These are phyloP conservation scores for Schizaphis graminum DNA, from an alignment of 2,888 invertebrate genomes.

Conservation along the genomic window DNA sequence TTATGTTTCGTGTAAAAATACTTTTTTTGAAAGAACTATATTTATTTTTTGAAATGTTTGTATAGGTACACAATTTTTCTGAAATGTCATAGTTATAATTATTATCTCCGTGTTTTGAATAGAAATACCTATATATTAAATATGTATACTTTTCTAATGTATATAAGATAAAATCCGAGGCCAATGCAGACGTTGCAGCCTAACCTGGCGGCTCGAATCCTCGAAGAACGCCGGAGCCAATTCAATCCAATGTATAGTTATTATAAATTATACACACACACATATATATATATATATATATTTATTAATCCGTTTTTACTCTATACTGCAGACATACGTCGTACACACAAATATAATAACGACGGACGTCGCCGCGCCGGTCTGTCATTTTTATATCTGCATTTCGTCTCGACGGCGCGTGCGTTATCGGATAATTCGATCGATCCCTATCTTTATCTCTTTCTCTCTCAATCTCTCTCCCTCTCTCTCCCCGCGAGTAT, in stretches of 20 bases:
- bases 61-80: no score
- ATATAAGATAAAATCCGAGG: not conserved
- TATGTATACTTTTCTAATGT: not conserved
- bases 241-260: not conserved
- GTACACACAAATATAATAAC: not conserved
- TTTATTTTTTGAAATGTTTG: no score
- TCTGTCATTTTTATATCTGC: slow-evolving; percentile 50
- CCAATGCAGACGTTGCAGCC: not conserved
- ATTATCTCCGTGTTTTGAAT: no score
- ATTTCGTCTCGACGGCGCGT: slow-evolving; percentile 21
- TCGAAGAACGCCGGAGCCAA: slow-evolving; percentile 7
- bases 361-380: slow-evolving; percentile 18
- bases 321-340: not conserved
- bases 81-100: no score
- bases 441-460: slow-evolving; percentile 6
- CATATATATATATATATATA: not conserved
- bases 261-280: not conserved
- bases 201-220: not conserved
- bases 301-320: slow-evolving; percentile 15
- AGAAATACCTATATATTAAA: not conserved
- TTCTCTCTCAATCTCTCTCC: not conserved
- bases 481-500: not conserved
- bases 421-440: slow-evolving; percentile 53
- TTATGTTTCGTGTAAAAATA: no score
- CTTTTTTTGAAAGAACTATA: no score